A percentile compares a stretch with the other conserved stretches of the same genome.
Evolutionary conservation across 2,888 invertebrate genomes (phyloP).

Genomic region (Auanema freiburgensis): DNA sequence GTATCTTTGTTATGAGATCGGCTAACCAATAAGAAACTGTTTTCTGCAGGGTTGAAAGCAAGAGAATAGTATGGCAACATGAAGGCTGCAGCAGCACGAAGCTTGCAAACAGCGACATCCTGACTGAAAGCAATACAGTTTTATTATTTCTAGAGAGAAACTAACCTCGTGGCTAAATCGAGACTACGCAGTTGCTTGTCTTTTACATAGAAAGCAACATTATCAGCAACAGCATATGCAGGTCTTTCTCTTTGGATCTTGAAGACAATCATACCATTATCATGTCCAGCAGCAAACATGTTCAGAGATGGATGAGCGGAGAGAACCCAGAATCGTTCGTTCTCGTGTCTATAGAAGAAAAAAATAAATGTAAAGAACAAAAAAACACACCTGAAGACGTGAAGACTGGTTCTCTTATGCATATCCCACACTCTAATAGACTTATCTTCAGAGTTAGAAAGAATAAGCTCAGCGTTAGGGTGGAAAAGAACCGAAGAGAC

Average conservation of each 20-base stretch:
- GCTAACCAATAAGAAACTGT: conserved; percentile 85
- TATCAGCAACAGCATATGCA: conserved; percentile 89
- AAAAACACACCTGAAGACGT: conserved; percentile 76
- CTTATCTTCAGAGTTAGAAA: conserved; percentile 96
- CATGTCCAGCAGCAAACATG: conserved; percentile 98
- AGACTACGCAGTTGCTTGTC: conserved; percentile 85
- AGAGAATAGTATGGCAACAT: conserved; percentile 73
- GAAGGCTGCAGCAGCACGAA: conserved; percentile 71
- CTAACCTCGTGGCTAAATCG: conserved; percentile 82
- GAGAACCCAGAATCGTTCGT: conserved; percentile 96
- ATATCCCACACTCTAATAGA: conserved; percentile 98
- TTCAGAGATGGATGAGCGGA: conserved; percentile 91
- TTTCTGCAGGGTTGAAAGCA: conserved; percentile 95
- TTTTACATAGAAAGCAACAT: conserved; percentile 91
- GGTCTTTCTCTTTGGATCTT: conserved; percentile 81
- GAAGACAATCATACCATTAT: conserved; percentile 92
- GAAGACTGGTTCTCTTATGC: conserved; percentile 86
- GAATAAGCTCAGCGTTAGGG: conserved; percentile 87
- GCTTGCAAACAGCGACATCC: conserved; percentile 87
- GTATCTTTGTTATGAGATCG: conserved; percentile 80
- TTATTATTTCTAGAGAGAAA: conserved; percentile 3
- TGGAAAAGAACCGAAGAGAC: conserved; percentile 96
- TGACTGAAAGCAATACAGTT: conserved; percentile 68
- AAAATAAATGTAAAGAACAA: neutral
- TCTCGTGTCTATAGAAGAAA: conserved; percentile 76